phyloP scores from a whole-genome alignment of 2,797 vertebrate genomes.

The Sphenopsis melanotis region DNA sequence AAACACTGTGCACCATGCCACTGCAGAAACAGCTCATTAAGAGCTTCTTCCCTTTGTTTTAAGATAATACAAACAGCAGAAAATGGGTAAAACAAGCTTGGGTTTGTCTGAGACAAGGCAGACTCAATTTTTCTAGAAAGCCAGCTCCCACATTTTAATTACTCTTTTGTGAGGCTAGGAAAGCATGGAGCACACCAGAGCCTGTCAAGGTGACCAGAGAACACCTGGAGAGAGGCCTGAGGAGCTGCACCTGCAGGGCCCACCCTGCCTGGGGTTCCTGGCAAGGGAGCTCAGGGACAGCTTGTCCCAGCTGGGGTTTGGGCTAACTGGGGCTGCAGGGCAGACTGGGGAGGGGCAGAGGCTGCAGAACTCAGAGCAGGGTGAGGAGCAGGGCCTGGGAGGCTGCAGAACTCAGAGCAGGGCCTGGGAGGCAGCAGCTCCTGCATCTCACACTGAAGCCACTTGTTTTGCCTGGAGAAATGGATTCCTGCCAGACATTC shows the following conservation, averaged over 20 bases:
- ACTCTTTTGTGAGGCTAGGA: not conserved
- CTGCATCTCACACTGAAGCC: not conserved
- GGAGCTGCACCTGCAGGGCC: not conserved
- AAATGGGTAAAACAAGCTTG: not conserved
- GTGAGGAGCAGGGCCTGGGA: not conserved
- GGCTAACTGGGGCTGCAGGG: not conserved
- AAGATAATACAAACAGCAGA: not conserved
- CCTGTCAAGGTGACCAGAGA: not conserved
- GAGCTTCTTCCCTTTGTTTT: not conserved
- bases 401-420: not conserved
- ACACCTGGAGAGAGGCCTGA: fast-evolving
- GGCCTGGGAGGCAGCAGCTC: not conserved
- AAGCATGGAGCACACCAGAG: not conserved
- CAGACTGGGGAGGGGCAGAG: not conserved
- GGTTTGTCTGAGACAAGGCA: not conserved
- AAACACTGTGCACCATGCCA: not conserved
- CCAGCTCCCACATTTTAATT: not conserved
- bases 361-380: not conserved
- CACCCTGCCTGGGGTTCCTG: not conserved
- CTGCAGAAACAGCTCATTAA: not conserved
- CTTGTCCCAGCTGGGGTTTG: not conserved
- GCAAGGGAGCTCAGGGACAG: not conserved
- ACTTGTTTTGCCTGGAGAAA: not conserved
- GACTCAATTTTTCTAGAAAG: not conserved
- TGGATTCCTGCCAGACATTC: not conserved